Percentiles rank a stretch among this genome's conserved stretches.
Conservation (phyloP, 2,888 invertebrate genomes). For the Leucophenga montana region DNA sequence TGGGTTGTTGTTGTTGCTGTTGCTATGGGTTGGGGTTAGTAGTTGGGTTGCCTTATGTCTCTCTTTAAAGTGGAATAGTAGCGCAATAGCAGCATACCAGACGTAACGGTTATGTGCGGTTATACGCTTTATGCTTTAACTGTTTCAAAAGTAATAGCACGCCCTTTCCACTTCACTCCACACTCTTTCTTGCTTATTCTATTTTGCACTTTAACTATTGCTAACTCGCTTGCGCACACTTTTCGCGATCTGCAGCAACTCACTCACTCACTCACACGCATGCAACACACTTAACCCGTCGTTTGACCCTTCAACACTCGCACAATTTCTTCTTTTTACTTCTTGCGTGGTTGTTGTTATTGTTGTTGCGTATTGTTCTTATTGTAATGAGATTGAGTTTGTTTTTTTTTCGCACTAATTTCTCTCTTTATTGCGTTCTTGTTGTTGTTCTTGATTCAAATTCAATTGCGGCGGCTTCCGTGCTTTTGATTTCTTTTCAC, state of each 20-base stretch:
- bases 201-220: not conserved
- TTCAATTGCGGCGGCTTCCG: slow-evolving; percentile 60
- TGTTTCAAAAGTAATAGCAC: not conserved
- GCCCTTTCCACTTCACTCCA: slow-evolving; percentile 2
- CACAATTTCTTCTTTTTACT: slow-evolving; percentile 55
- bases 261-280: not conserved
- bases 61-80: slow-evolving; percentile 16
- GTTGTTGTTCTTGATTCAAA: slow-evolving; percentile 61
- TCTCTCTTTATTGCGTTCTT: slow-evolving; percentile 42
- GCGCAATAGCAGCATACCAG: not conserved
- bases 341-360: slow-evolving; percentile 44
- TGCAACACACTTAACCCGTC: too few relatives aligned
- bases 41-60: too few relatives aligned
- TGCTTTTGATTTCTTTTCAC: slow-evolving; percentile 49
- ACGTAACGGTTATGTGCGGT: slow-evolving; percentile 14
- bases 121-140: not conserved
- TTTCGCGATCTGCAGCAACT: not conserved
- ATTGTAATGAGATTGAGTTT: too few relatives aligned
- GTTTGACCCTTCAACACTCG: slow-evolving; percentile 48
- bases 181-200: not conserved
- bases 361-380: slow-evolving; percentile 13
- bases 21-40: not conserved
- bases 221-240: slow-evolving; percentile 15
- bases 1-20: not conserved
- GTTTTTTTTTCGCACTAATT: slow-evolving; percentile 32